A percentile compares a stretch with the other conserved stretches of the same genome.
Evolutionary conservation across 2,113 vertebrate genomes (phyloP).

Genomic region (Hemiscyllium ocellatum): DNA sequence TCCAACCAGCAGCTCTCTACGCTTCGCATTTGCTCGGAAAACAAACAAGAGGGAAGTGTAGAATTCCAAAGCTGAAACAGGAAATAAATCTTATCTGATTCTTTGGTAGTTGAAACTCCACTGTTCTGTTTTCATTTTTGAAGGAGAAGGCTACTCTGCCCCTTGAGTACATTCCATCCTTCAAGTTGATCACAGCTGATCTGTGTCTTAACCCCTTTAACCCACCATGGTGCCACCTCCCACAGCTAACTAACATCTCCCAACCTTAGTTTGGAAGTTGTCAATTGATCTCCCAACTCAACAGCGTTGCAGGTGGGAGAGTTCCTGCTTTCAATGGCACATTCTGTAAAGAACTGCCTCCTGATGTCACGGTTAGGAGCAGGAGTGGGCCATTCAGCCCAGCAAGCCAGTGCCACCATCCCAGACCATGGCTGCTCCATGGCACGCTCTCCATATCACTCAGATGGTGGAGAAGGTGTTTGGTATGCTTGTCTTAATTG

Average conservation of each 20-base stretch:
- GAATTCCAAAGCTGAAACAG: not conserved
- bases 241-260: not conserved
- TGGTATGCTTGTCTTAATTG: too few relatives aligned
- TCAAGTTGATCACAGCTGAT: not conserved
- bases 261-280: not conserved
- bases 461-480: too few relatives aligned
- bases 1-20: not conserved
- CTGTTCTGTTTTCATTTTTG: not conserved
- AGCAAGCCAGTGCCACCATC: too few relatives aligned
- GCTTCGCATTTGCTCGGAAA: not conserved
- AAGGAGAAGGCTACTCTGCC: not conserved
- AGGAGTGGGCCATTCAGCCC: too few relatives aligned
- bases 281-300: not conserved
- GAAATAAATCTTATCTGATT: not conserved
- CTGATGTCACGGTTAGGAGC: too few relatives aligned
- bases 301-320: too few relatives aligned
- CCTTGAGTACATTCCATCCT: not conserved
- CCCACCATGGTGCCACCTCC: not conserved
- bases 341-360: too few relatives aligned
- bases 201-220: not conserved
- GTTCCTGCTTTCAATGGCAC: too few relatives aligned
- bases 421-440: too few relatives aligned
- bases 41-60: slow-evolving; percentile 3
- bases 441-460: too few relatives aligned
- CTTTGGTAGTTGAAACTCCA: not conserved